Evolutionary conservation across 2,113 vertebrate genomes (phyloP).

Genomic region (Onychostruthus taczanowskii): DNA sequence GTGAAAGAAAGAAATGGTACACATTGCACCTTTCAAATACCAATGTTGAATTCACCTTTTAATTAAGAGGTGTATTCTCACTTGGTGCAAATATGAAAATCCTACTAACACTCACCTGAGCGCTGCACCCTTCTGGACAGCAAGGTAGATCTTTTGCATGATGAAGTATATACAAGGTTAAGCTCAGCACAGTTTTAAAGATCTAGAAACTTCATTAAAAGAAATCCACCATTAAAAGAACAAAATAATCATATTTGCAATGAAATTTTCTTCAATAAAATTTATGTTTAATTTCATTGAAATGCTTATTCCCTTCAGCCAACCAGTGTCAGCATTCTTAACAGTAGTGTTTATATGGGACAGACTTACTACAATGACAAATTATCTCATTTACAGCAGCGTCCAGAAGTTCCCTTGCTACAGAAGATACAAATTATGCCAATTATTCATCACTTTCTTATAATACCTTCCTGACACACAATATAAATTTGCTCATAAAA

Average conservation of each 20-base stretch:
- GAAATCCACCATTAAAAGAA: neutral
- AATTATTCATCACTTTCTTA: slow-evolving; percentile 31
- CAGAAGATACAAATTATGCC: slow-evolving; percentile 34
- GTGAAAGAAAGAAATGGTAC: neutral
- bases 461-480: neutral
- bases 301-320: slow-evolving; percentile 8
- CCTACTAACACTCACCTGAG: neutral
- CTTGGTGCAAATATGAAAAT: neutral
- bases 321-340: neutral
- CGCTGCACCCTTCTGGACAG: neutral
- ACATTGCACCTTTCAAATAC: neutral
- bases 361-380: slow-evolving; percentile 11
- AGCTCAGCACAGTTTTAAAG: neutral
- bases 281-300: neutral
- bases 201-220: neutral
- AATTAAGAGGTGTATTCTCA: neutral
- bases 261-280: neutral
- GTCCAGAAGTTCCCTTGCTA: slow-evolving; percentile 12
- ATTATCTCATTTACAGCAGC: slow-evolving; percentile 6
- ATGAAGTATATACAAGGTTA: neutral
- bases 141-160: neutral
- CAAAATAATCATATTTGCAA: neutral
- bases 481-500: neutral
- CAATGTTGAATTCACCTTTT: neutral
- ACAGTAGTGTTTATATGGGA: neutral